phyloP scores from a whole-genome alignment of 2,797 vertebrate species.

The Eurystomus glaucurus region DNA sequence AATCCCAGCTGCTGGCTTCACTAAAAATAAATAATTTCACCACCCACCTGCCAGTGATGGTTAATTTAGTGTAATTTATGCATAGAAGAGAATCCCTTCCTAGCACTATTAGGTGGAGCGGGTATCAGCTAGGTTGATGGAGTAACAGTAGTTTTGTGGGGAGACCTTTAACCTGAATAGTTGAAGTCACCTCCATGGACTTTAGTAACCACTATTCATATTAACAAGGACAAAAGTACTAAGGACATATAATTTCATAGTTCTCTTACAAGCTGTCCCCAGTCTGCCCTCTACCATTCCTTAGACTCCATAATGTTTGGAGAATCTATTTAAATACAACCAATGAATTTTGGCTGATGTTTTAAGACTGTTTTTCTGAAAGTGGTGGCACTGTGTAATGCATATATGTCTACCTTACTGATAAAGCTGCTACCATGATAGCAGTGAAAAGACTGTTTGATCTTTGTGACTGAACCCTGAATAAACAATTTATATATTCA shows the following conservation, averaged over 20 bases:
- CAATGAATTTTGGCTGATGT: neutral
- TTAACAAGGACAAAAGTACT: neutral
- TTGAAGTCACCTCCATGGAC: neutral
- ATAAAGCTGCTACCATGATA: neutral
- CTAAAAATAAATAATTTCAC: slow-evolving; percentile 26
- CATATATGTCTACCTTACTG: neutral
- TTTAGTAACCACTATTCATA: neutral
- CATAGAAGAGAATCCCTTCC: slow-evolving; percentile 14
- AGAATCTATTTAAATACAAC: neutral
- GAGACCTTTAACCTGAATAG: neutral
- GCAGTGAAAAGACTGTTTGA: neutral
- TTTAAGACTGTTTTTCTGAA: slow-evolving; percentile 15
- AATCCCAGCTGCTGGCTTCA: slow-evolving; percentile 7
- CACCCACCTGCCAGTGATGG: neutral
- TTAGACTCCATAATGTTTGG: neutral
- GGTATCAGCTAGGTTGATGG: neutral
- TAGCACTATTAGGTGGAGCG: neutral
- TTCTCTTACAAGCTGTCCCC: neutral
- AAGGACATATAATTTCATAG: neutral
- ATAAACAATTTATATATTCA: neutral
- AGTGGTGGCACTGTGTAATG: neutral
- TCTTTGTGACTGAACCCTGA: neutral
- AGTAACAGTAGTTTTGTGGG: neutral
- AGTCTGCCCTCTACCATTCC: neutral
- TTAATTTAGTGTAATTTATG: slow-evolving; percentile 49